Evolutionary conservation across 2,113 vertebrate genomes (phyloP), one percentile per base, ranked within the genome.

Genomic region (Chaetorhynchus papuensis): DNA sequence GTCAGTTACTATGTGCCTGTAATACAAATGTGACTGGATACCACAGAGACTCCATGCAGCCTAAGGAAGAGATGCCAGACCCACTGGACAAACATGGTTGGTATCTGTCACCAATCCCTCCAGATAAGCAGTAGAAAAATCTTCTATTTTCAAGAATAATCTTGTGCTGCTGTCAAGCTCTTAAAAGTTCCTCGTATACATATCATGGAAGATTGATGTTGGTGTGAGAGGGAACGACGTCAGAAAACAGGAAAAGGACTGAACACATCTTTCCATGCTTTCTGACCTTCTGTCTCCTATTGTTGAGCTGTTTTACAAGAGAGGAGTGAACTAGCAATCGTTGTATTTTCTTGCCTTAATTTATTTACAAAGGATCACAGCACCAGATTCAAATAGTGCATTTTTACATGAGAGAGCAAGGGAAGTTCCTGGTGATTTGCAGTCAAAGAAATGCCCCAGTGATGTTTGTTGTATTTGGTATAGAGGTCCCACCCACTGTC

Each of bases 341-440:
- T 65, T 86, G 7, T 59, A 50, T 82, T 83, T 90, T 90, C 88
- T 86, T 77, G 90, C 56, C 61, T 87, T 78, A 28, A 45, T 93
- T 86, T 94, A 89, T 93, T 92, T 95, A 93, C 92, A 95, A 11
- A 77, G 52, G 60, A 76, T 85, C 53, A 74, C 89, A 96, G 94
- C 86, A 96, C 81, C 90, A 68, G 83, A 88, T 78, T 93, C 61
- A 90, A 80, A 83, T 26, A 91, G 87, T 82, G 70, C 84, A 88
- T 91, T 96, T 96, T 82, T 31, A 83, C 42, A 53, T 0, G 3
- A 45, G 24, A 92, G 78, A 95, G 50, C 56, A 85, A 72, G 76
- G 24, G 49, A 86, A 89, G 26, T 35, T 86, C 74, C 53, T 50
- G 39, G 56, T 68, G 52, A 65, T 66, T 37, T 52, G 56, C 59